Conservation (phyloP, 30 jellyfish, hydroid and myxozoan species). For the Mastigias papua region DNA sequence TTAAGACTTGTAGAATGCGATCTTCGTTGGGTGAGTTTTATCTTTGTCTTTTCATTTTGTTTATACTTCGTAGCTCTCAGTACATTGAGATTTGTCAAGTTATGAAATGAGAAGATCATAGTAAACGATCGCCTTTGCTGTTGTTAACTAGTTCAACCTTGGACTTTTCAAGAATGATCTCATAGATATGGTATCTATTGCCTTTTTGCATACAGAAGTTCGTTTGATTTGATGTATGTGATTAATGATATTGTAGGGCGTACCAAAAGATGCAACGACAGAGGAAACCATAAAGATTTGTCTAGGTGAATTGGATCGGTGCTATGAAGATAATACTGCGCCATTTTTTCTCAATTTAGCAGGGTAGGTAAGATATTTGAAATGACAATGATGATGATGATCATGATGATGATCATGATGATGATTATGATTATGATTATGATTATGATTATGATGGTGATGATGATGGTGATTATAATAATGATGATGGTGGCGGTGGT, state of each 20-base stretch:
- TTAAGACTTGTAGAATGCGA: constrained; percentile 98
- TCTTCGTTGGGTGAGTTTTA: constrained; percentile 94
- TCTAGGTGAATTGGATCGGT: constrained; percentile 93
- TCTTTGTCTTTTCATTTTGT: too few relatives aligned
- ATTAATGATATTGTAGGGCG: constrained; percentile 72
- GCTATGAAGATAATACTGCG: constrained; percentile 93
- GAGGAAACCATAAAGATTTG: constrained; percentile 97
- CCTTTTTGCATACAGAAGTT: too few relatives aligned
- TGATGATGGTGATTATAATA: too few relatives aligned
- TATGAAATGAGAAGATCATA: too few relatives aligned
- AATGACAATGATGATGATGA: background rate
- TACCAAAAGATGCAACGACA: constrained; percentile 97
- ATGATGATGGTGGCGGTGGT: background rate
- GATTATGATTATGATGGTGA: background rate
- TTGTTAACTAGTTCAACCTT: too few relatives aligned
- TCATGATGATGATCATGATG: too few relatives aligned
- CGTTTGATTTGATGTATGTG: background rate
- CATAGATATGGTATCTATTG: too few relatives aligned
- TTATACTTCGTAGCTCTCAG: too few relatives aligned
- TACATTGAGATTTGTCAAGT: too few relatives aligned
- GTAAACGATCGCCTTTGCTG: too few relatives aligned
- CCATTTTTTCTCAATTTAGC: constrained; percentile 97
- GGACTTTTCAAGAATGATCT: too few relatives aligned
- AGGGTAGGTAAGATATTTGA: constrained; percentile 70
- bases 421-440: background rate